Evolutionary conservation across 2,797 vertebrate genomes (phyloP), one percentile per base, ranked within the genome.

Genomic region (Gobionotothen gibberifrons): DNA sequence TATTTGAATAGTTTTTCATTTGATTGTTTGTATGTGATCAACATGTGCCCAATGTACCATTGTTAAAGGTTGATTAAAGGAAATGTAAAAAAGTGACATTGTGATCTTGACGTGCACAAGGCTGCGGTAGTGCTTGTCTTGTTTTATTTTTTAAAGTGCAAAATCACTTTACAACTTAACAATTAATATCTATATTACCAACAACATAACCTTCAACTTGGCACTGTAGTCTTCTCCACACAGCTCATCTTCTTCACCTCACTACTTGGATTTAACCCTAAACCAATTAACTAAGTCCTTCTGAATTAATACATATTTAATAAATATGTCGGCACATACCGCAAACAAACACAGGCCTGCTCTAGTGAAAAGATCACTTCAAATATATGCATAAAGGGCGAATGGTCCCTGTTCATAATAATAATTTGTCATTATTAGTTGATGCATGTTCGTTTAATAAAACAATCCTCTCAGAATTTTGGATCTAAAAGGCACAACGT

Each of bases 241-340:
- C 13, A 7, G 36, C 26, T 65, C 52, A 26, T 9, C 48, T 61
- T 66, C 58, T 62, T 11, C 62, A 53, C 55, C 47, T 71, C 10
- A 72, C 16, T 46, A 49, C 9, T 59, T 57, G 40, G 14, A 29
- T 26, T 14, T 1, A 59, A 1, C 36, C 42, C 57, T 13, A 56
- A 19, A 53, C 17, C 5, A 44, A 69, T 69, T 60, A 53, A 52
- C 4, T 26, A 67, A 72, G 26, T 7, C 12, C 15, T 74, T 63
- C 32, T 46, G 29, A 76, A 58, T 60, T 1, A 47, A 36, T 36
- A 36, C 52, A 42, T 60, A 17, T 57, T n/a, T 39, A 72, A 66
- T 71, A n/a, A n/a, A n/a, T n/a, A n/a, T n/a, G 55, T 62, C 5
- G 68, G 21, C 0, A 0, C 3, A 52, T 55, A 58, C 53, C 68